Base-by-base conservation (phyloP, 2,888 invertebrate species). In the Bombyx huttoni region DNA sequence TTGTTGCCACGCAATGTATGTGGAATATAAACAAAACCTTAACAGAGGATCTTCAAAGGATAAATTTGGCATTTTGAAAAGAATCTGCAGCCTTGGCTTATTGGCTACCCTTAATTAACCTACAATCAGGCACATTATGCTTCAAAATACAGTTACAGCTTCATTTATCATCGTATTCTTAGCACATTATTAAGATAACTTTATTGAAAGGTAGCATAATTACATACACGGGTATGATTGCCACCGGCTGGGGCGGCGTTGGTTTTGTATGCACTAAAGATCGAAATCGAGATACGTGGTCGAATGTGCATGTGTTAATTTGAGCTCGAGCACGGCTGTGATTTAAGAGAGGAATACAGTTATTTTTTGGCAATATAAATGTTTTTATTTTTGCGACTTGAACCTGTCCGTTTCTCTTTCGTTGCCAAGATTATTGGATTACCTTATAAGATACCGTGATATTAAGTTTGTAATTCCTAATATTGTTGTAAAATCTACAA, bases 171-270 rank as follows among this genome's bases (percentile, higher is more conserved):
- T 40, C 24, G 24, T 61, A 70, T 76, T 77, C 76, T 85, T 82
- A 83, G 70, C 84, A 83, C 85, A 82, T 74, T 75, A 81, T 84
- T 83, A 84, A 82, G 75, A 75, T 71, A 66, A 70, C 67, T 62
- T 67, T 72, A 66, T 79, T 75, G 75, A 72, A 78, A 77, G 76
- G 76, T 64, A 68, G 68, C 70, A 70, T 84, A 82, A 84, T 85
- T 78, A 78, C 65, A 81, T 55, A 68, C 63, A 61, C 62, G 58
- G 56, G 56, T 55, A 51, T 54, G 57, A 70, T 67, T 71, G 83
- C 86, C 84, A 83, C 78, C 67, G 82, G 83, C 72, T 63, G 65
- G 59, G 62, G 60, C 62, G 65, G 62, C 69, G 72, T 70, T 68
- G 70, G 70, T 69, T 70, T 65, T 70, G 57, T 64, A 63, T 67